Conservation (phyloP, 2,113 vertebrate genomes). For the Paratilapia polleni region DNA sequence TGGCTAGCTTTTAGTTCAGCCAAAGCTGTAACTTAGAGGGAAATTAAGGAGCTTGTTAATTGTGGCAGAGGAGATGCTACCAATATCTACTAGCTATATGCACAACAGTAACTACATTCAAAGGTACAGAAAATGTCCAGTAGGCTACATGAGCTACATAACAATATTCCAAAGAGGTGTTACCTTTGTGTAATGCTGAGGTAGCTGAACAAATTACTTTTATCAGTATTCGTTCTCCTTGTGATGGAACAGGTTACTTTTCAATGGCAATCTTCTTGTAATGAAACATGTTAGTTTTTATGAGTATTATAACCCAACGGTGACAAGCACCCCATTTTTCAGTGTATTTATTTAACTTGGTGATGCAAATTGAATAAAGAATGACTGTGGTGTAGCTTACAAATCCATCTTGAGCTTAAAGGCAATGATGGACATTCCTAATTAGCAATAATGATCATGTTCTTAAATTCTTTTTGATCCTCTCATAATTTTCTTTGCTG, state of each 20-base stretch:
- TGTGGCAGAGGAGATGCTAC: not conserved
- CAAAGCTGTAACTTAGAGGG: not conserved
- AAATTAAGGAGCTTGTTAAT: not conserved
- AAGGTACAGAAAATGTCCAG: not conserved
- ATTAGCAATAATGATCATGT: slow-evolving; percentile 38
- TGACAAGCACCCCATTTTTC: not conserved
- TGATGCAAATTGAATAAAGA: not conserved
- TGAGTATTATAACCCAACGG: not conserved
- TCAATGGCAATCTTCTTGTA: not conserved
- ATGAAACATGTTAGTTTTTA: slow-evolving; percentile 2
- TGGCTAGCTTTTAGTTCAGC: not conserved
- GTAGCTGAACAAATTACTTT: not conserved
- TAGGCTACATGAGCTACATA: not conserved
- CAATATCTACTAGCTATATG: not conserved
- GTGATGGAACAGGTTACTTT: not conserved
- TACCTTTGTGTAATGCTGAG: not conserved
- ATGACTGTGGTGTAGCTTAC: not conserved
- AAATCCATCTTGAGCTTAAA: not conserved
- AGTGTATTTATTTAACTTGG: not conserved
- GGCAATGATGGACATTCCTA: slow-evolving; percentile 27
- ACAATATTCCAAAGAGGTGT: not conserved
- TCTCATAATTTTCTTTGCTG: not conserved
- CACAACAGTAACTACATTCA: not conserved
- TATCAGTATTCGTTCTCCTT: not conserved
- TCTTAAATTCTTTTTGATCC: slow-evolving; percentile 40